Evolutionary conservation across 2,888 invertebrate genomes (phyloP).

Genomic region (Gymnocheta viridis): DNA sequence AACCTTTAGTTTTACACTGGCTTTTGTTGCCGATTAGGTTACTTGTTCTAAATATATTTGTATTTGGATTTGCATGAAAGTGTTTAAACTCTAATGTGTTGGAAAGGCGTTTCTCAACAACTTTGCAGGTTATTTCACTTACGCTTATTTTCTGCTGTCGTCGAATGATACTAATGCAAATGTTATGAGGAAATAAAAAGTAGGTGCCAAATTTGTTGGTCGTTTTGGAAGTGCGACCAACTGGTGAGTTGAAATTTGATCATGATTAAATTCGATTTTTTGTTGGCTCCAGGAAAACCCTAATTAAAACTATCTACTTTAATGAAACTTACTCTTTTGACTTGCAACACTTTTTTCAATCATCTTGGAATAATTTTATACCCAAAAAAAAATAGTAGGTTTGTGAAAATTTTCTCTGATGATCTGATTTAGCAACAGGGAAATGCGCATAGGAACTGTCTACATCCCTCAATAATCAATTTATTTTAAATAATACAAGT

Average conservation of each 20-base stretch:
- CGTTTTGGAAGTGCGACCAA: constrained; percentile 9
- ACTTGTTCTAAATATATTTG: not conserved
- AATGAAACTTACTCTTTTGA: no score
- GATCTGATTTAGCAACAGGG: no score
- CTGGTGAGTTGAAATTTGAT: not conserved
- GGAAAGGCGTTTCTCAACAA: constrained; percentile 48
- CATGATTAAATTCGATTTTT: no score
- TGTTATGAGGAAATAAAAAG: not conserved
- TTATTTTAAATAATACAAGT: no score
- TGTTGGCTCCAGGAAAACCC: no score
- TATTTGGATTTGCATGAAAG: constrained; percentile 18
- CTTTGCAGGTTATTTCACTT: constrained; percentile 47
- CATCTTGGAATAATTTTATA: no score
- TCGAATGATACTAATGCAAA: not conserved
- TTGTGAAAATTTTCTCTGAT: no score
- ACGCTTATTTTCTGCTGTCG: constrained; percentile 2
- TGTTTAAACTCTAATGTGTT: constrained; percentile 46
- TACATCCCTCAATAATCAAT: no score
- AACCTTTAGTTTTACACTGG: constrained; percentile 21
- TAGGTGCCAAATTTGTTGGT: constrained; percentile 24
- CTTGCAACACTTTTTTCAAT: no score
- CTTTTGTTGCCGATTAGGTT: not conserved
- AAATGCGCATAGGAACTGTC: no score
- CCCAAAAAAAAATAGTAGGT: no score
- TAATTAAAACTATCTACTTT: no score